Evolutionary conservation across 2,888 invertebrate genomes (phyloP), one percentile per base, ranked within the genome.

Genomic region (Lampropteryx suffumata): DNA sequence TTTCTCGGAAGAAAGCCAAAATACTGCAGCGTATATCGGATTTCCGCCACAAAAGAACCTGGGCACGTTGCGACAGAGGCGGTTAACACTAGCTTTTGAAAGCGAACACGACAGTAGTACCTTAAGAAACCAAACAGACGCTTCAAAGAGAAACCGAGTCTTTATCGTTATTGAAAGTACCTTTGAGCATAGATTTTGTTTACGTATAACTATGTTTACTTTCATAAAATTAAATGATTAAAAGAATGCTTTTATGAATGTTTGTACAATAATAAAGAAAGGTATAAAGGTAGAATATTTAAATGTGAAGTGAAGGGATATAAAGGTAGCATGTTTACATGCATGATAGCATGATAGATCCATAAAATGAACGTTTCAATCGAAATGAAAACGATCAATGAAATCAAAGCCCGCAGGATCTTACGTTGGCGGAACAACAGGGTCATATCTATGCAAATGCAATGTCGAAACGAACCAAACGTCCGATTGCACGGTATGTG

Each of bases 391-490:
- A 50, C 48, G 45, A 54, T 43, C 51, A 50, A 46, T 37, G 47
- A 44, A 56, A 50, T 55, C 49, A 50, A 59, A 51, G 41, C 37
- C 26, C 32, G 28, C 39, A 42, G 46, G 50, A 58, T 57, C 47
- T 52, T 51, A 46, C 45, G 40, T 27, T 43, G 39, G 45, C 45
- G 61, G 49, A 57, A 64, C 63, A 67, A 69, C 69, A 71, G 48
- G 62, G 62, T 64, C 63, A 72, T 76, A 76, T 71, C 64, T 52
- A 76, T 76, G 73, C 73, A 76, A 77, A 78, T 77, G 60, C 52
- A 48, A 47, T 55, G 42, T 48, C 46, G 50, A 48, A 57, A 55
- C 57, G 61, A 65, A 67, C 62, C 59, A 67, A 69, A 69, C 65
- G 69, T 71, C 71, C 67, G 69, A 71, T 69, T 62, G 69, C 62